phyloP scores from a whole-genome alignment of 2,888 invertebrate species.

The Leptodirus hochenwartii region DNA sequence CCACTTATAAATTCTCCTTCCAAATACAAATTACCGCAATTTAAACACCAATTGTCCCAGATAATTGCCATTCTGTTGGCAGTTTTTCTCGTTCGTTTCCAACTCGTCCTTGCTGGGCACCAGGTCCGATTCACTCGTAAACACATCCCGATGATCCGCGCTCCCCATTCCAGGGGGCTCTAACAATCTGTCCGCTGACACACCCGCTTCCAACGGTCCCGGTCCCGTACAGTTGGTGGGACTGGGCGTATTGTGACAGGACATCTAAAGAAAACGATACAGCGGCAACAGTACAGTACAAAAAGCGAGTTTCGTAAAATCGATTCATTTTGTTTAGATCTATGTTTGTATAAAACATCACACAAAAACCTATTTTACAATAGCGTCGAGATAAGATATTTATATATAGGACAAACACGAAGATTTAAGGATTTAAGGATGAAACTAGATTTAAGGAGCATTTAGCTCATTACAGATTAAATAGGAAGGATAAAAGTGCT shows the following conservation, averaged over 20 bases:
- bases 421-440: too few species aligned
- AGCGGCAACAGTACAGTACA: too few species aligned
- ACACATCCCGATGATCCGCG: conserved; percentile 26
- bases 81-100: conserved; percentile 38
- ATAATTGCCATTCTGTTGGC: conserved; percentile 40
- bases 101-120: conserved; percentile 34
- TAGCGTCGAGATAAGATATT: too few species aligned
- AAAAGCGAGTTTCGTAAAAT: background rate
- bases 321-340: too few species aligned
- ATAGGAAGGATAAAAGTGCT: too few species aligned
- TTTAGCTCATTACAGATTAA: too few species aligned
- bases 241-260: conserved; percentile 26
- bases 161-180: too few species aligned
- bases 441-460: too few species aligned
- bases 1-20: too few species aligned
- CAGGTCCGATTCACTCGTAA: conserved; percentile 29
- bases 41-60: conserved; percentile 83
- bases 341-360: too few species aligned
- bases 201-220: conserved; percentile 22
- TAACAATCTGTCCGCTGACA: conserved; percentile 10
- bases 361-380: too few species aligned
- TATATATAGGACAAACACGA: too few species aligned
- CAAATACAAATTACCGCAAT: conserved; percentile 55
- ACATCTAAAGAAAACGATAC: conserved; percentile 18
- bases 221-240: conserved; percentile 21